Evolutionary conservation across 1,140 invertebrate species (phyloP), one percentile per base, ranked within the genome.

Genomic region (Ceratina japonica): DNA sequence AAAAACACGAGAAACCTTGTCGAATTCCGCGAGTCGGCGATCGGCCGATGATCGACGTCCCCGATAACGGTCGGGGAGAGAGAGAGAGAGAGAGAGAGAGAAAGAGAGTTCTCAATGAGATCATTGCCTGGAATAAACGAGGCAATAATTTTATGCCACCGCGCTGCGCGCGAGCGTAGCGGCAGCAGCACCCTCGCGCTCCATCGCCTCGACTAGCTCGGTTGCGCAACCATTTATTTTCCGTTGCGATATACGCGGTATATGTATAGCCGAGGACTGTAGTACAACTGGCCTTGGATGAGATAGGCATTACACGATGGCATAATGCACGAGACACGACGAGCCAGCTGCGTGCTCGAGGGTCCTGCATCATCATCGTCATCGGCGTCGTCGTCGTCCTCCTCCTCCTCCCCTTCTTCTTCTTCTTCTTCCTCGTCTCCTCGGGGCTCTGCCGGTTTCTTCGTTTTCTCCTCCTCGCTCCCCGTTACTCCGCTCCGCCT

Each of bases 151-250:
- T 91, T 87, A 89, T 91, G 86, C 90, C 84, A 87, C 87, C 66
- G 84, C 73, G 71, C 86, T 51, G 84, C 69, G 75, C 13, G 51
- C 16, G 16, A 44, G 16, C 18, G 1, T 22, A 52, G 69, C 18
- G 68, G 27, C 37, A 69, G 66, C 78, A 88, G 87, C 90, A 90
- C 91, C 90, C 91, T 89, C 87, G 86, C 87, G 88, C 83, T 80
- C 82, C 76, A 82, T 86, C 88, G 86, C 86, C 66, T 86, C 61
- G 79, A 37, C 69, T 70, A 65, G 44, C 37, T 49, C 73, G 79
- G 81, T 92, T 92, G 88, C 91, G 91, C 91, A 92, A 92, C 89
- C 80, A 91, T 91, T 91, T 90, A 91, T 91, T 92, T 90, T 91
- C 87, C 88, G 80, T 84, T 81, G 89, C 87, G 80, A 91, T 88